Evolutionary conservation across 2,113 vertebrate species (phyloP).

Genomic region (Anarhynchus alexandrinus): DNA sequence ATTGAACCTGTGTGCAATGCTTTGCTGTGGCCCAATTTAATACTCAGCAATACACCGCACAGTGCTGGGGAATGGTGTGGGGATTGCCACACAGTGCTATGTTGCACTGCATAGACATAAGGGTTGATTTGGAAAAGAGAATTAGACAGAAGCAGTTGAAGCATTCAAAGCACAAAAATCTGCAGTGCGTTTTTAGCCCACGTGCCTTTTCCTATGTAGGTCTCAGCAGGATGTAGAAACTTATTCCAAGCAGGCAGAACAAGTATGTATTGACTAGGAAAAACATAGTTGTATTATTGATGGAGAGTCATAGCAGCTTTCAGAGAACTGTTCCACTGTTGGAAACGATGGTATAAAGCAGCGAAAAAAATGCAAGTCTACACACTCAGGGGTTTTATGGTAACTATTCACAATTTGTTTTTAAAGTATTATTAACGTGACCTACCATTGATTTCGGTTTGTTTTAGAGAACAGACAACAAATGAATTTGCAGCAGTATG

Average conservation of each 20-base stretch:
- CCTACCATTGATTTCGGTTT: not conserved
- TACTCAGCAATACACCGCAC: rapidly evolving
- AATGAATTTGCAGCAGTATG: not conserved
- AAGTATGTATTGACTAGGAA: not conserved
- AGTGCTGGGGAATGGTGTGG: not conserved
- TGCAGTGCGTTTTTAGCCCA: not conserved
- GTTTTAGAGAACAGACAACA: not conserved
- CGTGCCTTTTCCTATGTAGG: not conserved
- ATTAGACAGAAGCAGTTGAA: not conserved
- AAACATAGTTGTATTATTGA: not conserved
- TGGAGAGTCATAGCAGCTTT: not conserved
- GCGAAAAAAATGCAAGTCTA: not conserved
- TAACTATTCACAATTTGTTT: not conserved
- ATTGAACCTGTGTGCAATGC: not conserved
- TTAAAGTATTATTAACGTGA: not conserved
- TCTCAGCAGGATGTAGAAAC: not conserved
- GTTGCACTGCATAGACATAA: not conserved
- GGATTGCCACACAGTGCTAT: not conserved
- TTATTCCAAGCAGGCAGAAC: not conserved
- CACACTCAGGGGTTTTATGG: not conserved
- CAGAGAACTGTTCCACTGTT: not conserved
- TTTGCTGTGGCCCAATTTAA: not conserved
- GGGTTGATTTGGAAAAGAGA: not conserved
- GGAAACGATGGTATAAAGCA: not conserved
- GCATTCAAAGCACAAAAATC: not conserved